Evolutionary conservation across 2,888 invertebrate genomes (phyloP), one percentile per base, ranked within the genome.

Genomic region (Mystacides longicornis): DNA sequence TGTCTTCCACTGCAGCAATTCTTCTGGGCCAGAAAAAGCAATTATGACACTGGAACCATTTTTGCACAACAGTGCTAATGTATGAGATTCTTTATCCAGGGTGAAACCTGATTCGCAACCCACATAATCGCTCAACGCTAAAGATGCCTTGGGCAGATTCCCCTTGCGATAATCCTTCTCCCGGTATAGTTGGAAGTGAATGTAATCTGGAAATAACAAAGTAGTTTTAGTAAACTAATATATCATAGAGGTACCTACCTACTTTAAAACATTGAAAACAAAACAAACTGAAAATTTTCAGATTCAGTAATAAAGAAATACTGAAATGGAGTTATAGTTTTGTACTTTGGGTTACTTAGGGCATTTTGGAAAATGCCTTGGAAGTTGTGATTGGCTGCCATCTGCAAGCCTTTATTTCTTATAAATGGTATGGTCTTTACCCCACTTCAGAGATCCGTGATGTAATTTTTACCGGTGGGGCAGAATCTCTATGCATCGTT

Each of bases 81-180:
- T 93, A 69, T 93, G 88, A 49, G 89, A 88, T 75, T 94, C 93
- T 71, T 91, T 92, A 74, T 93, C 93, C 66, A 92, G 75, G 1
- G 89, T 89, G 73, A 93, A 92, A 55, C 91, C 89, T 33, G 89
- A 86, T 74, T 93, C 91, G 64, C 92, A 81, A 46, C 91, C 93
- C 52, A 92, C 81, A 75, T 87, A 93, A 68, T 90, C 89, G 69
- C 93, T 89, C 62, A 93, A 80, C 18, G 91, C 89, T 49, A 93
- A 80, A 14, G 89, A 91, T 0, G 91, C 88, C 71, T 93, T 93
- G 58, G 92, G 91, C 71, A 89, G 88, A 18, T 89, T 89, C 72
- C 89, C 89, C 71, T 89, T 87, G 75, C 88, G 89, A 49, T 89
- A 79, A 68, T 93, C 93, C 69, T 90, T 90, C 67, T 93, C 93